A percentile compares a stretch with the other conserved stretches of the same genome.
These are phyloP conservation scores for Aphaenogaster ashmeadi DNA, from an alignment of 1,140 invertebrate genomes.

Conservation along the genomic window DNA sequence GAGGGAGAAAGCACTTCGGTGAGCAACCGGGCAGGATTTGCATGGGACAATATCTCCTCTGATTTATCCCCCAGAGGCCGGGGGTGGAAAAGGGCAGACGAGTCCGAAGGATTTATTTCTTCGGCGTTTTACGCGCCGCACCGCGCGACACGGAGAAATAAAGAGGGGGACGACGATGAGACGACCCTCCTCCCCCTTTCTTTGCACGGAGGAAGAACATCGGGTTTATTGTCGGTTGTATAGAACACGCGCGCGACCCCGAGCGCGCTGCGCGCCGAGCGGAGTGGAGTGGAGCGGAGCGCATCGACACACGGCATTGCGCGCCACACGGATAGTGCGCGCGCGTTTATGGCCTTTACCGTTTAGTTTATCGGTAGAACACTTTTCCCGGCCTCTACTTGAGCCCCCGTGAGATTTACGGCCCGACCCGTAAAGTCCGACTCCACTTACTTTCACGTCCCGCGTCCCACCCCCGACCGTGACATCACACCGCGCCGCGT, in stretches of 20 bases:
- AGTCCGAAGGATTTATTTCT: slow-evolving; percentile 78
- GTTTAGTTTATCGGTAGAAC: slow-evolving; percentile 78
- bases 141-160: slow-evolving; percentile 45
- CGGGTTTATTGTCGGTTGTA: slow-evolving; percentile 60
- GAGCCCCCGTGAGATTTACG: slow-evolving; percentile 70
- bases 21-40: slow-evolving; percentile 74
- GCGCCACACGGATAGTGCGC: not conserved
- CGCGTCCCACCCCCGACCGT: not conserved
- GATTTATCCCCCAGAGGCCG: slow-evolving; percentile 76
- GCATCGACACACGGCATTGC: slow-evolving; percentile 8
- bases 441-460: slow-evolving; percentile 55
- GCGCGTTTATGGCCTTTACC: slow-evolving; percentile 73
- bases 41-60: slow-evolving; percentile 81
- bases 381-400: slow-evolving; percentile 10
- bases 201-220: slow-evolving; percentile 11
- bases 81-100: slow-evolving; percentile 65
- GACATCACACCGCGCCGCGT: not conserved
- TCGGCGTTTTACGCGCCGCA: slow-evolving; percentile 59
- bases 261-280: not conserved
- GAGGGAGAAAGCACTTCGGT: slow-evolving; percentile 1
- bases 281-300: not conserved
- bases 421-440: slow-evolving; percentile 65
- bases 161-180: not conserved
- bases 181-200: not conserved
- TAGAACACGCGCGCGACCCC: slow-evolving; percentile 18